Evolutionary conservation across 2,888 invertebrate genomes (phyloP).

Genomic region (Fragum fragum): DNA sequence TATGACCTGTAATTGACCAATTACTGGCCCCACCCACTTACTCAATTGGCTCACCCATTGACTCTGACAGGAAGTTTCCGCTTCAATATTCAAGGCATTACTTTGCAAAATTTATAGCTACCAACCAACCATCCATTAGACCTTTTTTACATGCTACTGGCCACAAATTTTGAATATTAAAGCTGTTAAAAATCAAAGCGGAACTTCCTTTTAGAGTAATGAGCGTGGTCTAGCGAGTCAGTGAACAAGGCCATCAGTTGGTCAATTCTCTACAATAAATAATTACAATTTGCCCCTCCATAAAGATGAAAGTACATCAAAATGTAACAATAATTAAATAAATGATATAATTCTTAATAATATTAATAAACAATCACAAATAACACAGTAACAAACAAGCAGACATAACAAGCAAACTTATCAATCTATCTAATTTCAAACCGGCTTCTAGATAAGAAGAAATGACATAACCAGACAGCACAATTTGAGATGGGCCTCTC

Average conservation of each 20-base stretch:
- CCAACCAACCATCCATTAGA: background rate
- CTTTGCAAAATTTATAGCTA: too few relatives aligned
- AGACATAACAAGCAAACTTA: background rate
- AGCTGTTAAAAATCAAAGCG: background rate
- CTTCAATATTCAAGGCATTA: too few relatives aligned
- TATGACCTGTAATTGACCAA: too few relatives aligned
- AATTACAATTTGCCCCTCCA: background rate
- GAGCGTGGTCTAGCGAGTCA: too few relatives aligned
- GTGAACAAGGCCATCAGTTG: background rate
- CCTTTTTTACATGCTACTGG: background rate
- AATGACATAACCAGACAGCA: too few relatives aligned
- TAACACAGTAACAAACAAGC: background rate
- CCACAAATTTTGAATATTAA: background rate
- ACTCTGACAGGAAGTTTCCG: too few relatives aligned
- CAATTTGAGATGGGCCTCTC: too few relatives aligned
- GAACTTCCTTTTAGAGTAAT: too few relatives aligned
- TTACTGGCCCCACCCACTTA: too few relatives aligned
- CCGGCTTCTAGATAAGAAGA: background rate
- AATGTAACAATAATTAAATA: constrained; percentile 20
- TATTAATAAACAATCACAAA: constrained; percentile 17
- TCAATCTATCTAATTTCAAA: background rate
- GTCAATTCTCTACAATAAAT: background rate
- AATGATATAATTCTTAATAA: constrained; percentile 8
- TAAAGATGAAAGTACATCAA: background rate
- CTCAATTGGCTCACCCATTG: too few relatives aligned